phyloP scores from a whole-genome alignment of 2,113 vertebrate genomes.

The mouse (Mus musculus) region GRCm39 chr5:43275001-43275500 shows the following conservation, averaged over 20 bases:
- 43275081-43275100: neutral
- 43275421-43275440: neutral
- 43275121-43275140: neutral
- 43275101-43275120: neutral
- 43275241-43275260: constrained; percentile 38
- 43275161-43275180: neutral
- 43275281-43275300: neutral
- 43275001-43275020: neutral
- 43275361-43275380: neutral
- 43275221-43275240: constrained; percentile 4
- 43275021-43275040: accelerated
- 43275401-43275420: neutral
- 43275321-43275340: constrained; percentile 54
- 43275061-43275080: neutral
- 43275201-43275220: neutral
- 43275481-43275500: neutral
- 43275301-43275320: neutral
- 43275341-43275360: neutral
- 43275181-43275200: neutral
- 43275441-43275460: neutral
- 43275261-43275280: constrained; percentile 10
- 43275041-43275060: neutral
- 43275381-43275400: neutral
- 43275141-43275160: neutral
- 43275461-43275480: neutral